A percentile compares a stretch with the other conserved stretches of the same genome.
Conservation (phyloP, 2,113 vertebrate species). For the Sander lucioperca region DNA sequence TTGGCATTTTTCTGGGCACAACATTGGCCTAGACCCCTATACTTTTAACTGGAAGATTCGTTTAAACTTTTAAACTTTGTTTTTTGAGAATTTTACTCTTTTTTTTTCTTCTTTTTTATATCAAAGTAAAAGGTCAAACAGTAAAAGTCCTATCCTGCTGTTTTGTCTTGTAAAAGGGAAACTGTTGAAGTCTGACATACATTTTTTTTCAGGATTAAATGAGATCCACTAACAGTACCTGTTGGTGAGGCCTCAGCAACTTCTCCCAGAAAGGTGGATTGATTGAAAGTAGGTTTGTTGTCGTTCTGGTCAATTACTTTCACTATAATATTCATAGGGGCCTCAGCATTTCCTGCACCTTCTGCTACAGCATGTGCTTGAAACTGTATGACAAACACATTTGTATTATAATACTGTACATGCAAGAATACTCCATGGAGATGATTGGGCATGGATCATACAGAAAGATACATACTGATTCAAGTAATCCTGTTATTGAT, state of each 20-base stretch:
- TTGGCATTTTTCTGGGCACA: too few relatives aligned
- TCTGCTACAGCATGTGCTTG: constrained; percentile 43
- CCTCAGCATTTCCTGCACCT: constrained; percentile 7
- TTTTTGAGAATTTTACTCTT: too few relatives aligned
- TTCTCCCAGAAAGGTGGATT: constrained; percentile 68
- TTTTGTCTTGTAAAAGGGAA: not conserved
- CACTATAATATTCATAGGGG: constrained; percentile 70
- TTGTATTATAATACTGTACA: not conserved
- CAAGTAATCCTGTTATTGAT: too few relatives aligned
- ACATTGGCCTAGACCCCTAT: too few relatives aligned
- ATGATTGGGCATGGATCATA: too few relatives aligned
- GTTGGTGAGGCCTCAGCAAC: constrained; percentile 72
- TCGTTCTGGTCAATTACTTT: constrained; percentile 81
- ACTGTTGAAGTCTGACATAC: not conserved
- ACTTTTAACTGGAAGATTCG: too few relatives aligned
- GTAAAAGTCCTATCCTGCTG: not conserved
- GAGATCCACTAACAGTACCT: constrained; percentile 54
- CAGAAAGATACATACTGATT: too few relatives aligned
- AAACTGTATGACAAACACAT: constrained; percentile 62
- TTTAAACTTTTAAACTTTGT: too few relatives aligned
- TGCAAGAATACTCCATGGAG: too few relatives aligned
- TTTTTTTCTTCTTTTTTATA: not conserved
- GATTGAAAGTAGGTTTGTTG: constrained; percentile 76
- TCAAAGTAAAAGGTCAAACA: not conserved
- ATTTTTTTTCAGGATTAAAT: not conserved